Base-by-base conservation (phyloP, 2,113 vertebrate species). In the Eretmochelys imbricata region DNA sequence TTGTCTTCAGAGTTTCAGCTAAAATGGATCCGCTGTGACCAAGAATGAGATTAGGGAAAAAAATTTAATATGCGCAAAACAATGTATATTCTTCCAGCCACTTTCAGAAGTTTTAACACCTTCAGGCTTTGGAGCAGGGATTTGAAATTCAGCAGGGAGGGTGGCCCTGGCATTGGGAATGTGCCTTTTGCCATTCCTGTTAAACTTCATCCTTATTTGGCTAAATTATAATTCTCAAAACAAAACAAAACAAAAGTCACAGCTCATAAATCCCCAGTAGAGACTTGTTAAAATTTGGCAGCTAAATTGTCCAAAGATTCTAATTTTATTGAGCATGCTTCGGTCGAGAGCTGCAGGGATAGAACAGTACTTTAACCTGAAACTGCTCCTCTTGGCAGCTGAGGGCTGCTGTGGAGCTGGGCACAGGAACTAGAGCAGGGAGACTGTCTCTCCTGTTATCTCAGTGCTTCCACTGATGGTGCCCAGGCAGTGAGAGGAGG, bases 41-140 rank as follows among this genome's bases (percentile, higher is more conserved):
- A 93, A 96, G 91, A 96, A n/a, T 96, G 94, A 97, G 96, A 93
- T 92, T 96, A 94, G 91, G 84, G 84, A 82, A 93, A 95, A 97
- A 42, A 42, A 42, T 5, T 42, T 42, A 42, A 42, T 42, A 42
- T 42, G 42, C 5, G 42, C 42, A 42, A 42, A 42, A 42, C 42
- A 42, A 42, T 42, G 42, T 42, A 42, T 87, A 92, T 85, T 91
- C 85, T 50, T 84, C 92, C 82, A 91, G 80, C 31, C 13, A 24
- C 88, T 95, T 91, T 69, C 78, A 87, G 88, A 87, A 93, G 27
- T 91, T 27, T 25, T 83, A 94, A 92, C 86, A 81, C 83, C 53
- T 91, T 91, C 22, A 1, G 48, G 25, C 53, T 35, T 59, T 69
- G 82, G 87, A 94, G n/a, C 3, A 92, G 83, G 87, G 79, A 83